phyloP scores from a whole-genome alignment of 2,888 invertebrate species.

The Caenorhabditis sulstoni region DNA sequence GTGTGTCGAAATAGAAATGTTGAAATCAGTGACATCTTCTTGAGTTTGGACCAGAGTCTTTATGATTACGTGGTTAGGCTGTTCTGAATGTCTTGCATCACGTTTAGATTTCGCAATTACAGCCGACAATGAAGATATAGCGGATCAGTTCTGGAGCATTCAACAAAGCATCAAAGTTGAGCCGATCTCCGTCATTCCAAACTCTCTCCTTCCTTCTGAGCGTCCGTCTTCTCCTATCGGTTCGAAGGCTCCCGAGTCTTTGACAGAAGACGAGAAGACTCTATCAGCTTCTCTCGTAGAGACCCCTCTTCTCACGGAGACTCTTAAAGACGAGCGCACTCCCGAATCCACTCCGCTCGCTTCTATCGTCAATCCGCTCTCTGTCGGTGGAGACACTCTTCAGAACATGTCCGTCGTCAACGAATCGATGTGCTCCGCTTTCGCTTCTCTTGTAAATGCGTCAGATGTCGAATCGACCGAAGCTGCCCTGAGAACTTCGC shows the following conservation, averaged over 20 bases:
- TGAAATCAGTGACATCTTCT: background rate
- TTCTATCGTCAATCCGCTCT: constrained; percentile 19
- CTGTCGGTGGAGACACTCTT: constrained; percentile 17
- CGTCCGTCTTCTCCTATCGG: constrained; percentile 27
- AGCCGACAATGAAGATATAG: constrained; percentile 36
- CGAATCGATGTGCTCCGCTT: constrained; percentile 38
- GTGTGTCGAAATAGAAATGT: constrained; percentile 7
- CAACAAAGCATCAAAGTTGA: constrained; percentile 61
- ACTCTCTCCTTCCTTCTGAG: background rate
- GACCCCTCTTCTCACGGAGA: constrained; percentile 44
- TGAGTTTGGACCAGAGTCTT: too few relatives aligned
- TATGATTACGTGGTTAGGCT: too few relatives aligned
- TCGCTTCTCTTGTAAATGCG: constrained; percentile 31
- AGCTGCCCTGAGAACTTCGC: constrained; percentile 34
- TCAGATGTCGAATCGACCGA: constrained; percentile 36
- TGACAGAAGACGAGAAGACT: constrained; percentile 16
- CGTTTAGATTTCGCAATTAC: constrained; percentile 5
- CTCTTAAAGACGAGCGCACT: constrained; percentile 21
- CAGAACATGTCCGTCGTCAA: constrained; percentile 40
- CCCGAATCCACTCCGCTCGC: constrained; percentile 34
- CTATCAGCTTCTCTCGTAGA: constrained; percentile 36
- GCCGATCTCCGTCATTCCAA: constrained; percentile 28
- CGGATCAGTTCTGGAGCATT: constrained; percentile 39
- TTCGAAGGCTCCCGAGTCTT: constrained; percentile 33
- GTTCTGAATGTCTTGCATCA: too few relatives aligned